Conservation (phyloP, 2,888 invertebrate species). For the Conchocele bisecta region DNA sequence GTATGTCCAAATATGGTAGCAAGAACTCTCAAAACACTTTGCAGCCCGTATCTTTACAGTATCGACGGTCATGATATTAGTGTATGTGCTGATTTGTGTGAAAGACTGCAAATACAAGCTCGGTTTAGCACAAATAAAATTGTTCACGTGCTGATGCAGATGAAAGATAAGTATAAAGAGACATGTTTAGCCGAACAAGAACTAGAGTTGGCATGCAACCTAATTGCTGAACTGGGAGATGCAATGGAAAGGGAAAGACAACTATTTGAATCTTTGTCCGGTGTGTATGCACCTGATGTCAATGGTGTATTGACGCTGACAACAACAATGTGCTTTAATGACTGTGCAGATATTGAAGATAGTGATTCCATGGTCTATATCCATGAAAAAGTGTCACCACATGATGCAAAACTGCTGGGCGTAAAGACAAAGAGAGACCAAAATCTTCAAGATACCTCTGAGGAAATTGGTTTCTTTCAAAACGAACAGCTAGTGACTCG, state of each 20-base stretch:
- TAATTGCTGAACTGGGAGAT: not conserved
- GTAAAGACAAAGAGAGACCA: slow-evolving; percentile 45
- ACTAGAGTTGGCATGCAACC: not conserved
- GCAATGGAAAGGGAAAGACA: not conserved
- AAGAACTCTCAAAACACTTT: too few relatives aligned
- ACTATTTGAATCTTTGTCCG: not conserved
- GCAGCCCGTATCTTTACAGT: not conserved
- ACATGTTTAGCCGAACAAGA: not conserved
- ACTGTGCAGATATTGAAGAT: slow-evolving; percentile 62
- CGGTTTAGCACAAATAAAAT: too few relatives aligned
- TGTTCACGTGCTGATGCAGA: not conserved
- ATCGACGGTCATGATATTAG: not conserved
- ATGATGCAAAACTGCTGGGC: slow-evolving; percentile 22
- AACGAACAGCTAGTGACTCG: slow-evolving; percentile 74
- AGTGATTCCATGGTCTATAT: slow-evolving; percentile 58
- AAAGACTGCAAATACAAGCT: too few relatives aligned
- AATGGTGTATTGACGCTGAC: slow-evolving; percentile 55
- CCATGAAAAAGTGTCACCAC: slow-evolving; percentile 39
- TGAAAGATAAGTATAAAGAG: not conserved
- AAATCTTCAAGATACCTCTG: slow-evolving; percentile 63
- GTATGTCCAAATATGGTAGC: too few relatives aligned
- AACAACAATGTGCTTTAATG: slow-evolving; percentile 69
- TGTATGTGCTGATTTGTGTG: too few relatives aligned
- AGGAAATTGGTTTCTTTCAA: slow-evolving; percentile 68
- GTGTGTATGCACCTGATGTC: slow-evolving; percentile 68